Conservation (phyloP, 2,113 vertebrate genomes). For the Bungarus multicinctus region DNA sequence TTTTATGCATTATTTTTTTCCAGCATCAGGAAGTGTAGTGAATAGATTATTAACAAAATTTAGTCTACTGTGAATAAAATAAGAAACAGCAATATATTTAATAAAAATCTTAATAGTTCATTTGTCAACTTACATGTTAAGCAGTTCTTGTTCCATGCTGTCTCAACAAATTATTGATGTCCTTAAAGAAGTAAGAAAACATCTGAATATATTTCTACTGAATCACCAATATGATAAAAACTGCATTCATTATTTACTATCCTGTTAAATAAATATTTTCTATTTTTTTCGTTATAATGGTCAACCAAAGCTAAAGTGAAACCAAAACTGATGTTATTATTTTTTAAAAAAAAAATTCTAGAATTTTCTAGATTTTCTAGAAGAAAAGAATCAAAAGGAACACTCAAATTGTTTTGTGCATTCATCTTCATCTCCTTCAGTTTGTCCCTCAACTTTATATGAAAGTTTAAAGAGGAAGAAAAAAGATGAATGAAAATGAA, state of each 20-base stretch:
- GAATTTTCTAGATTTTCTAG: neutral
- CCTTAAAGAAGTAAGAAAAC: slow-evolving; percentile 32
- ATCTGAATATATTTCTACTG: slow-evolving; percentile 26
- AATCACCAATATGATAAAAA: slow-evolving; percentile 19
- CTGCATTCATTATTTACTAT: slow-evolving; percentile 3
- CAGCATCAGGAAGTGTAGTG: slow-evolving; percentile 21
- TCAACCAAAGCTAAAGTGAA: neutral
- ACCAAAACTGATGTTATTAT: neutral
- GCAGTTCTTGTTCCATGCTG: neutral
- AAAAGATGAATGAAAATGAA: neutral
- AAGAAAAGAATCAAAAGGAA: neutral
- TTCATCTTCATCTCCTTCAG: neutral
- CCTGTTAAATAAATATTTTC: neutral
- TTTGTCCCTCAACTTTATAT: neutral
- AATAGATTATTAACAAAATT: slow-evolving; percentile 34
- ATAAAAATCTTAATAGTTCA: slow-evolving; percentile 26
- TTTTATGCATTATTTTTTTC: slow-evolving; percentile 49
- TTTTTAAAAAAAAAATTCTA: neutral
- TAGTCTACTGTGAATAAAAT: slow-evolving; percentile 30
- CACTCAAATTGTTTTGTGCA: neutral
- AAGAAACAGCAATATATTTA: slow-evolving; percentile 34
- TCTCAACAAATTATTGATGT: slow-evolving; percentile 1
- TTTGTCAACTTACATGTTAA: slow-evolving; percentile 33
- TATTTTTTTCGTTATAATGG: neutral
- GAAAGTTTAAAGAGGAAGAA: neutral